These are phyloP conservation scores for Ornithoptera alexandrae DNA, from an alignment of 2,888 invertebrate species.

Conservation along the genomic window DNA sequence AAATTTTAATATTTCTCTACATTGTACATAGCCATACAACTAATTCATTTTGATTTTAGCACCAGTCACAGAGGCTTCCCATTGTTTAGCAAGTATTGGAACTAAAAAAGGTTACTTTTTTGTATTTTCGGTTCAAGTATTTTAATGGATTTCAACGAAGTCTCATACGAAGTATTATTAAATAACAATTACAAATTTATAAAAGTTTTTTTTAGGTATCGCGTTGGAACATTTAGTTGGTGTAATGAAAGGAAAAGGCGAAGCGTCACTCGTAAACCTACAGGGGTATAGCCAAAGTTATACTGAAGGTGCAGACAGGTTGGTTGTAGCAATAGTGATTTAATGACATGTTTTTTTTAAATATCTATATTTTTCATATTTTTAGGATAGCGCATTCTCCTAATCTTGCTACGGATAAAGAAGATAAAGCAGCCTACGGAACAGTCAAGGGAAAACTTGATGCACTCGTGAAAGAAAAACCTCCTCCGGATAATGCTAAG, in stretches of 20 bases:
- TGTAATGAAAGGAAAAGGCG: slow-evolving; percentile 55
- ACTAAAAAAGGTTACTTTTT: slow-evolving; percentile 49
- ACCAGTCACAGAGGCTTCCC: slow-evolving; percentile 50
- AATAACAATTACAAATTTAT: not conserved
- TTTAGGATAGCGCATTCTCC: slow-evolving; percentile 49
- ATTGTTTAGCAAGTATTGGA: slow-evolving; percentile 56
- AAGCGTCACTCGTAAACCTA: slow-evolving; percentile 44
- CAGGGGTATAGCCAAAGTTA: slow-evolving; percentile 59
- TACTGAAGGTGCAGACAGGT: slow-evolving; percentile 56
- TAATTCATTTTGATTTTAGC: slow-evolving; percentile 39
- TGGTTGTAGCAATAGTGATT: not conserved
- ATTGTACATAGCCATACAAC: too few relatives aligned
- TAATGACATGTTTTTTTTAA: not conserved
- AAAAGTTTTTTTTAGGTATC: slow-evolving; percentile 41
- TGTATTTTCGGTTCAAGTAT: not conserved
- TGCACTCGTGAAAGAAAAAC: slow-evolving; percentile 42
- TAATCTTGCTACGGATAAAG: slow-evolving; percentile 45
- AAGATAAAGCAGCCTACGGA: slow-evolving; percentile 51
- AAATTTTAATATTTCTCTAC: too few relatives aligned
- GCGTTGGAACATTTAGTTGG: slow-evolving; percentile 51
- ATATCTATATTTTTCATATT: slow-evolving; percentile 1
- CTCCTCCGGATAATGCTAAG: slow-evolving; percentile 41
- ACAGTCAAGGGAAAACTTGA: slow-evolving; percentile 50
- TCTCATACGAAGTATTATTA: not conserved
- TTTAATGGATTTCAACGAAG: too few relatives aligned